Conservation (phyloP, 2,888 invertebrate species). For the Halocaridina rubra region DNA sequence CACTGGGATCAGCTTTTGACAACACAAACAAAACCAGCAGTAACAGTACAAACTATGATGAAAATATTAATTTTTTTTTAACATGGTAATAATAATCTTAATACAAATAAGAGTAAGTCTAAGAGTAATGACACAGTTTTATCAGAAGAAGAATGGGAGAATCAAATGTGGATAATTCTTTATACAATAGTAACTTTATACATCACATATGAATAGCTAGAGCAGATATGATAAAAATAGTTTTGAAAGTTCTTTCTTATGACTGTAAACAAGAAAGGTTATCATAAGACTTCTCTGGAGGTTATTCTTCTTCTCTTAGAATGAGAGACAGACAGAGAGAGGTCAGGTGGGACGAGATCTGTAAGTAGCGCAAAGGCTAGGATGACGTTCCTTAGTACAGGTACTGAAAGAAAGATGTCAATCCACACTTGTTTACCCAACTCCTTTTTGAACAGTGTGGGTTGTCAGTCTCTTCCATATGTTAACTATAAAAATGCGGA, state of each 20-base stretch:
- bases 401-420: slow-evolving; percentile 22
- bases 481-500: background rate
- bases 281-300: background rate
- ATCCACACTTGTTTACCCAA: slow-evolving; percentile 2
- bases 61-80: no score
- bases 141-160: background rate
- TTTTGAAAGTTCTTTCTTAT: slow-evolving; percentile 9
- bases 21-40: no score
- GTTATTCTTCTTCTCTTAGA: background rate
- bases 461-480: slow-evolving; percentile 23
- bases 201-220: slow-evolving; percentile 31
- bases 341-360: slow-evolving; percentile 44
- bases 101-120: no score
- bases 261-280: slow-evolving; percentile 11
- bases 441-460: slow-evolving; percentile 5
- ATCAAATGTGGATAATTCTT: background rate
- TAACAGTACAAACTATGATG: no score
- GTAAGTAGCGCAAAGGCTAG: slow-evolving; percentile 14
- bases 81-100: no score
- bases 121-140: no score
- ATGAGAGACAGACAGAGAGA: no score
- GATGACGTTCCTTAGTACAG: slow-evolving; percentile 18
- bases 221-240: slow-evolving; percentile 25
- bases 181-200: background rate
- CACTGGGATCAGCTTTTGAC: no score